These are phyloP conservation scores for Hepsetus odoe DNA, from an alignment of 2,113 vertebrate genomes.

Conservation along the genomic window DNA sequence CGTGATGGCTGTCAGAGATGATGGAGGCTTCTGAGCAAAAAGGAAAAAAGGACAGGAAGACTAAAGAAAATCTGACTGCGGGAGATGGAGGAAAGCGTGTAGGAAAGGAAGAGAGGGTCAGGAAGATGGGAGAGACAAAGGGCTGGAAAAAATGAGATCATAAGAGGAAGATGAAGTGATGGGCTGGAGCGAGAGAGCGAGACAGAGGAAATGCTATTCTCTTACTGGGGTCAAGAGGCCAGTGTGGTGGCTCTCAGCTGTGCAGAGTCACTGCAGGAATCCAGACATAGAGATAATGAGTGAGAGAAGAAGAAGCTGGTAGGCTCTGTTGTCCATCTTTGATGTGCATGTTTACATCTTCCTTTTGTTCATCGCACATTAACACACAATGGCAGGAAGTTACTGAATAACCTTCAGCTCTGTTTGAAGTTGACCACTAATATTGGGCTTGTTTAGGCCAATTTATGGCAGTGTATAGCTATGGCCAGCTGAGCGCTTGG, in stretches of 20 bases:
- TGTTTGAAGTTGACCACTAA: background rate
- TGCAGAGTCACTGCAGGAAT: slow-evolving; percentile 24
- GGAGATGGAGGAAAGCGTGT: background rate
- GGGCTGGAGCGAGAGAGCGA: background rate
- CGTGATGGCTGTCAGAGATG: background rate
- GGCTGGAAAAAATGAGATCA: slow-evolving; percentile 18
- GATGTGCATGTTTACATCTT: slow-evolving; percentile 6
- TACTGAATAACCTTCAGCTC: background rate
- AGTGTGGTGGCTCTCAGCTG: slow-evolving; percentile 43
- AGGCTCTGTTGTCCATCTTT: background rate
- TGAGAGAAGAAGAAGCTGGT: background rate
- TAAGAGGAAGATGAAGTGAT: slow-evolving; percentile 6
- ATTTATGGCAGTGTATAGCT: background rate
- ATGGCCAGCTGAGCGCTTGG: background rate
- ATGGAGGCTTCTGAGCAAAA: background rate
- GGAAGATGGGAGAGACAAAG: slow-evolving; percentile 26
- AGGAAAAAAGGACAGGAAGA: background rate
- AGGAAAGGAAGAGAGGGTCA: slow-evolving; percentile 25
- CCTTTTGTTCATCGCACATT: background rate
- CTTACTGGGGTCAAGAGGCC: slow-evolving; percentile 25
- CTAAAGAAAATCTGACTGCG: slow-evolving; percentile 24
- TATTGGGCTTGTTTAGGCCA: background rate
- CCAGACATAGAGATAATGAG: slow-evolving; percentile 15
- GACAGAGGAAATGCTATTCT: background rate
- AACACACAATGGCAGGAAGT: slow-evolving; percentile 12